Evolutionary conservation across 1,140 invertebrate species (phyloP).

Genomic region (Ceratoteleas bidentatus): DNA sequence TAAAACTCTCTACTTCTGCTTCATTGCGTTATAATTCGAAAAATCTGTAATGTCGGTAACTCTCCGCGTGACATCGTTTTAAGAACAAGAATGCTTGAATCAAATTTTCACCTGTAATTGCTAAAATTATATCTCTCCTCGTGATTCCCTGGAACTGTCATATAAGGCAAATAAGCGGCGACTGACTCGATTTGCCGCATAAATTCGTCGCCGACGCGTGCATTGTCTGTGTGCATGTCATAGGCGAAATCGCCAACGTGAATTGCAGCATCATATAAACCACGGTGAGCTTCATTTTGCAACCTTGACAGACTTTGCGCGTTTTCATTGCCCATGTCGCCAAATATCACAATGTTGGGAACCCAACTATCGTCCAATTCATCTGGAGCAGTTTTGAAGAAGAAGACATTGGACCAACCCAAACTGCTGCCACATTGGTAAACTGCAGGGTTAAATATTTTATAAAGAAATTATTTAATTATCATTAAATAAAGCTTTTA

Average conservation of each 20-base stretch:
- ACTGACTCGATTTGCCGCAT: conserved; percentile 94
- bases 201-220: conserved; percentile 91
- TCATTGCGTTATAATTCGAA: too few relatives aligned
- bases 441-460: conserved; percentile 78
- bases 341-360: conserved; percentile 91
- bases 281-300: conserved; percentile 90
- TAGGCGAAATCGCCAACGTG: conserved; percentile 99
- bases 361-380: conserved; percentile 86
- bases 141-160: conserved; percentile 96
- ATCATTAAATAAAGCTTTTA: too few relatives aligned
- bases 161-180: conserved; percentile 94
- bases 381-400: conserved; percentile 86
- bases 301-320: conserved; percentile 90
- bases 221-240: conserved; percentile 93
- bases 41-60: too few relatives aligned
- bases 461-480: too few relatives aligned
- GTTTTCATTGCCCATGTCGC: conserved; percentile 95
- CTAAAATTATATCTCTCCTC: conserved; percentile 90
- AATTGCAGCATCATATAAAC: conserved; percentile 92
- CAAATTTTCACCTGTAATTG: conserved; percentile 78
- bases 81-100: too few relatives aligned
- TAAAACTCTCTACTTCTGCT: too few relatives aligned
- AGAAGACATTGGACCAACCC: conserved; percentile 91
- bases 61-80: too few relatives aligned
- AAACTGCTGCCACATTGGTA: conserved; percentile 91